These are phyloP conservation scores for Crossaster papposus DNA, from an alignment of 53 echinoderm and acorn worm species.

Conservation along the genomic window DNA sequence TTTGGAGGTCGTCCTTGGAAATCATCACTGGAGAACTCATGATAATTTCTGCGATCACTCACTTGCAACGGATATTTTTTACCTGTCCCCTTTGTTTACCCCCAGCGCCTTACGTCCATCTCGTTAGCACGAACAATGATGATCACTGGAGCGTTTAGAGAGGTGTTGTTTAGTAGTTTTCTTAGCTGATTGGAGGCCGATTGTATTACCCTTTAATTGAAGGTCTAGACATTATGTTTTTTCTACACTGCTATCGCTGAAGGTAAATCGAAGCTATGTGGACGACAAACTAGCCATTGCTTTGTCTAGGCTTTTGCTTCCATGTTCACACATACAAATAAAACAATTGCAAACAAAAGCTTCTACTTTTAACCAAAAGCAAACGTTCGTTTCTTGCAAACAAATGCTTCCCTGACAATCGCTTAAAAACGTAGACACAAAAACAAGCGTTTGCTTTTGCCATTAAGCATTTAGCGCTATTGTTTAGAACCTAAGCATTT, in stretches of 20 bases:
- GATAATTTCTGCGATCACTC: no score
- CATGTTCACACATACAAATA: no score
- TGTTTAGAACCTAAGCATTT: no score
- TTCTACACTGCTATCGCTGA: neutral
- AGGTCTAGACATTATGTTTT: neutral
- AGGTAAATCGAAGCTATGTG: neutral
- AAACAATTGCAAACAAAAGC: no score
- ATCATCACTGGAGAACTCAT: neutral
- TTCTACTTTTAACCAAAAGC: no score
- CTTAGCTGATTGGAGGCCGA: neutral
- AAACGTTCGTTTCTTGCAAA: no score
- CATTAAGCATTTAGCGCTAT: no score
- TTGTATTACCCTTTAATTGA: neutral
- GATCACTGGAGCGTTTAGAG: neutral
- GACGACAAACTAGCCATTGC: neutral
- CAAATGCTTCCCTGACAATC: no score
- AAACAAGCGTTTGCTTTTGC: no score
- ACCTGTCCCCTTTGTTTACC: no score
- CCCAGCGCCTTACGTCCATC: neutral
- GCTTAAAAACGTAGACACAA: no score
- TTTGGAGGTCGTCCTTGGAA: neutral
- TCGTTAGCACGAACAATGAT: neutral
- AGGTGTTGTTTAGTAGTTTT: neutral
- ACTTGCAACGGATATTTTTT: no score
- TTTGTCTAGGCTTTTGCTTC: neutral